Evolutionary conservation across 2,113 vertebrate species (phyloP).

Genomic region (Neotragus pygmaeus): DNA sequence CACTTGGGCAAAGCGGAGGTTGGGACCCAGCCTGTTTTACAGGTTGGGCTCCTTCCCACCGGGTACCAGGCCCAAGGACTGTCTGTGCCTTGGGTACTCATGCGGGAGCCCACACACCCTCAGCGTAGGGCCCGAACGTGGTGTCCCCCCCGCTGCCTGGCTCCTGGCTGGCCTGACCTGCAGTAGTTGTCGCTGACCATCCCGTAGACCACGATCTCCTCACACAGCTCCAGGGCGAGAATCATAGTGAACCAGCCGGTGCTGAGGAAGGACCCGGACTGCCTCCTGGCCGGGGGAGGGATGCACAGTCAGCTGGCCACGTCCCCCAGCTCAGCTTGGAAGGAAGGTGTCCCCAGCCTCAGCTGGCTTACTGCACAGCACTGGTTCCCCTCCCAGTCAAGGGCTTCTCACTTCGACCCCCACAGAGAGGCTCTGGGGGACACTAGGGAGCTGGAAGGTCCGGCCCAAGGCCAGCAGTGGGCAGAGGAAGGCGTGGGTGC

Average conservation of each 20-base stretch:
- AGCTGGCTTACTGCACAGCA: neutral
- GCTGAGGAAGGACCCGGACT: constrained; percentile 94
- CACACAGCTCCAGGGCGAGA: constrained; percentile 91
- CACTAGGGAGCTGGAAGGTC: too few relatives aligned
- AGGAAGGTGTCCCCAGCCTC: neutral
- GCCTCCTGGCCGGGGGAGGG: constrained; percentile 80
- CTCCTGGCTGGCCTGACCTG: constrained; percentile 79
- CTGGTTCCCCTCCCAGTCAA: neutral
- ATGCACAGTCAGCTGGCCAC: neutral
- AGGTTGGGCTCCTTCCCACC: neutral
- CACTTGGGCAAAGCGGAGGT: accelerated
- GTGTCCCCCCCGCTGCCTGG: neutral
- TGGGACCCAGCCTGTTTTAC: neutral
- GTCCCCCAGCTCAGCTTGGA: accelerated
- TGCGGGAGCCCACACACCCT: accelerated
- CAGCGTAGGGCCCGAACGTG: neutral
- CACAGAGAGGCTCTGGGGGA: neutral
- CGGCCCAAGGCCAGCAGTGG: neutral
- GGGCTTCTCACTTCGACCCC: neutral
- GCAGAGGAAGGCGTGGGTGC: too few relatives aligned
- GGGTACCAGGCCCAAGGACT: neutral
- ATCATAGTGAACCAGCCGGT: constrained; percentile 98
- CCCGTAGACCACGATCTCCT: constrained; percentile 89
- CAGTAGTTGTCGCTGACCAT: constrained; percentile 93
- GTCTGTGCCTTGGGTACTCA: neutral